Evolutionary conservation across 2,888 invertebrate genomes (phyloP).

Genomic region (Drosophila putrida): DNA sequence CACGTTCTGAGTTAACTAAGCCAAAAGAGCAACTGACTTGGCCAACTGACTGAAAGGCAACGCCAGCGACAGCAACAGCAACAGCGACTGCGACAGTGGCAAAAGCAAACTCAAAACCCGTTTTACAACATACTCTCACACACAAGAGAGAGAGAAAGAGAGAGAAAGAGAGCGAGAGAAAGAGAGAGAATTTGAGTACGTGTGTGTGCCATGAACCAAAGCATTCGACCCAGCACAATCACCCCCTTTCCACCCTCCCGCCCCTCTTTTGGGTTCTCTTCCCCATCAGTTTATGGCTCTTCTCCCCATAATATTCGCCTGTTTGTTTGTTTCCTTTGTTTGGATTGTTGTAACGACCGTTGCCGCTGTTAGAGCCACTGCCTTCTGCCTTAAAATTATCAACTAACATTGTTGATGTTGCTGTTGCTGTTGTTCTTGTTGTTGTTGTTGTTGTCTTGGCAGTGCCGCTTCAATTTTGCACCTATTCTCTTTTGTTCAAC

Average conservation of each 20-base stretch:
- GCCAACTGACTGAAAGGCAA: constrained; percentile 72
- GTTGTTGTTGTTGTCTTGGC: constrained; percentile 15
- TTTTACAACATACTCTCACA: constrained; percentile 64
- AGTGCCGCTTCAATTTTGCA: constrained; percentile 52
- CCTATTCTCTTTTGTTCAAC: constrained; percentile 38
- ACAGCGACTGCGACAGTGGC: constrained; percentile 31
- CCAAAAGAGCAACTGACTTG: constrained; percentile 81
- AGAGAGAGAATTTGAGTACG: constrained; percentile 9
- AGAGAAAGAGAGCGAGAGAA: constrained; percentile 11
- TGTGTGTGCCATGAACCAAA: constrained; percentile 63
- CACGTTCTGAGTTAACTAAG: constrained; percentile 80
- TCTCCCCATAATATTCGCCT: constrained; percentile 53
- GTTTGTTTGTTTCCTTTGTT: constrained; percentile 77
- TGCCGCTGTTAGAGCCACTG: constrained; percentile 36
- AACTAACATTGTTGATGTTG: constrained; percentile 36
- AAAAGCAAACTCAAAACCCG: constrained; percentile 77
- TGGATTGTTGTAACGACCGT: constrained; percentile 74
- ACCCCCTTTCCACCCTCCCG: neutral
- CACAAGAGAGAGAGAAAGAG: constrained; percentile 6
- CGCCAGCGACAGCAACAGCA: constrained; percentile 22
- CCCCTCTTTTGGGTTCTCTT: constrained; percentile 20
- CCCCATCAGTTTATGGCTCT: constrained; percentile 43
- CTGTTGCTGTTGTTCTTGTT: constrained; percentile 23
- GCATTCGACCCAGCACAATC: constrained; percentile 69
- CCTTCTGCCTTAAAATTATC: constrained; percentile 38